A percentile compares a stretch with the other conserved stretches of the same genome.
Evolutionary conservation across 2,888 invertebrate genomes (phyloP).

Genomic region (Cremastinae sp.): DNA sequence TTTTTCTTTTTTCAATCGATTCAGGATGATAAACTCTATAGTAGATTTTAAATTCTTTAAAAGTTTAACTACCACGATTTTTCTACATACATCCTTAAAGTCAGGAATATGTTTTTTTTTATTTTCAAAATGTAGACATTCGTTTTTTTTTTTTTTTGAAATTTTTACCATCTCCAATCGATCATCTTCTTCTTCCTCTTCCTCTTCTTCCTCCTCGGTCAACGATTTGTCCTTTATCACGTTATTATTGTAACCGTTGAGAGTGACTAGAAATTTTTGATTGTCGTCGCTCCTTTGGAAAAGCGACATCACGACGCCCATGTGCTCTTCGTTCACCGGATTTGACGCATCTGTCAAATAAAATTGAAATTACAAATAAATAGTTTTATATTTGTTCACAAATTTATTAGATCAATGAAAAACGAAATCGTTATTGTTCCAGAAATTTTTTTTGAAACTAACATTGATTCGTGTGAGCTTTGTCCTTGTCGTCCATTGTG

Average conservation of each 20-base stretch:
- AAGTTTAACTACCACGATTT: no score
- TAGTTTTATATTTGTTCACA: slow-evolving; percentile 4
- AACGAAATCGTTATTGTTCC: neutral
- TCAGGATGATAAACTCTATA: no score
- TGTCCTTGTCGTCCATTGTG: slow-evolving; percentile 63
- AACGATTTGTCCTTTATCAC: slow-evolving; percentile 69
- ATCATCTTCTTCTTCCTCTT: slow-evolving; percentile 54
- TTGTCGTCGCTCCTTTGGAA: slow-evolving; percentile 77
- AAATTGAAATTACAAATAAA: neutral
- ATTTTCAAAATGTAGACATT: slow-evolving; percentile 16
- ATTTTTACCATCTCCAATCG: slow-evolving; percentile 72
- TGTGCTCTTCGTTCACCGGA: slow-evolving; percentile 74
- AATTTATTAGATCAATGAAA: no score
- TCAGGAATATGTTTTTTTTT: no score
- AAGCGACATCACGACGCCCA: slow-evolving; percentile 77
- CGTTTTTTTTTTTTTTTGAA: neutral
- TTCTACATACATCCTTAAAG: no score
- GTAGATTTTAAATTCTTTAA: no score
- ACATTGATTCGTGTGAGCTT: slow-evolving; percentile 69
- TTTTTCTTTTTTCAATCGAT: no score
- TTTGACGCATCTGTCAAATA: slow-evolving; percentile 67
- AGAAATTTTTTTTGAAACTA: slow-evolving; percentile 64
- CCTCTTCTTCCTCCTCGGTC: slow-evolving; percentile 72
- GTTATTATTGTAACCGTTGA: slow-evolving; percentile 78
- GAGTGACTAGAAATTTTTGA: slow-evolving; percentile 78